Conservation (phyloP, 2,797 vertebrate species). For the Neomorphus geoffroyi region DNA sequence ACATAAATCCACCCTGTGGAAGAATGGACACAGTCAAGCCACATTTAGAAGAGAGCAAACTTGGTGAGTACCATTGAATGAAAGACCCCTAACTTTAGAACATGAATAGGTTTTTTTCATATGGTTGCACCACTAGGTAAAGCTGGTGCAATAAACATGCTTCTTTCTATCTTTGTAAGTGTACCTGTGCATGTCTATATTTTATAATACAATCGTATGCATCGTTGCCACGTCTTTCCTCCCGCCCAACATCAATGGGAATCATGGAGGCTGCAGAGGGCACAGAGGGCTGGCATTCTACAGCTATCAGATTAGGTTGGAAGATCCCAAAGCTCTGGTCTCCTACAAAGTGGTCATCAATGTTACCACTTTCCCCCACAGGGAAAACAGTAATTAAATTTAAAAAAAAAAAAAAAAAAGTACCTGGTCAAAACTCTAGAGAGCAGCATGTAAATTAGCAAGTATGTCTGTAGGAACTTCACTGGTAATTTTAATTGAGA, state of each 20-base stretch:
- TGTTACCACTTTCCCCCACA: background rate
- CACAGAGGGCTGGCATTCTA: background rate
- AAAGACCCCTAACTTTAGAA: background rate
- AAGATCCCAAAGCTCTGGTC: background rate
- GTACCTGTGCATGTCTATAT: too few relatives aligned
- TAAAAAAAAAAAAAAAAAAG: background rate
- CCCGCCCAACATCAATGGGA: background rate
- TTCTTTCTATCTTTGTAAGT: background rate
- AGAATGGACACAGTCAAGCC: background rate
- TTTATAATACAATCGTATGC: background rate
- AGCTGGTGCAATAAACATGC: background rate
- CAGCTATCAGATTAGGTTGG: background rate
- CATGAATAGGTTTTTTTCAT: background rate
- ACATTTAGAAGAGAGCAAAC: background rate
- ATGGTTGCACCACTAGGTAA: background rate
- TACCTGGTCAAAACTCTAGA: conserved; percentile 86
- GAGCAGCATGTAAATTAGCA: conserved; percentile 81
- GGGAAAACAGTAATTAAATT: background rate
- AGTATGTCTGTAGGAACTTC: conserved; percentile 83
- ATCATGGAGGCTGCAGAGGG: background rate
- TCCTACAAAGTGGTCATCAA: background rate
- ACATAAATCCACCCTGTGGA: background rate
- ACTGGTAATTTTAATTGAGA: conserved; percentile 85
- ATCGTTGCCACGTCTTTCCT: background rate
- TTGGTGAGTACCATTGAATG: fast-evolving